Evolutionary conservation across 2,113 vertebrate species (phyloP), one percentile per base, ranked within the genome.

Genomic region (Neogobius melanostomus): DNA sequence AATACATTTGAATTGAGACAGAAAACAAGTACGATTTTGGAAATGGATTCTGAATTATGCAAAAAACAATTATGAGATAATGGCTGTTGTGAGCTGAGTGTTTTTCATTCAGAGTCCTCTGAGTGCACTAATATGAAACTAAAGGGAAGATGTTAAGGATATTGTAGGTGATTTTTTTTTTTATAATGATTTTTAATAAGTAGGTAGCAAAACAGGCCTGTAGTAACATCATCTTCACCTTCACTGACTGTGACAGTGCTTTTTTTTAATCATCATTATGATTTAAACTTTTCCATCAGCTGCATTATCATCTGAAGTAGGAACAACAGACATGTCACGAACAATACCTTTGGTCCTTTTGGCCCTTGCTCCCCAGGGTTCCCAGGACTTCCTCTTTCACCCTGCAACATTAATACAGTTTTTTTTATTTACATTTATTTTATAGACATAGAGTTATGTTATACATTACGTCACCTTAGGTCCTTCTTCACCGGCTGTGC

Each of bases 321-420:
- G 2, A 21, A 21, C 21, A 21, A 21, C 21, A 21, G 21, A 36
- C 28, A 36, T 36, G 28, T 2, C 28, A 36, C 28, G 28, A 2
- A 5, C 28, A 43, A 43, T 84, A 91, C 90, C 65, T 0, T 0
- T 56, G 0, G 0, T 28, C 88, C 88, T 11, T 80, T 88, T 5
- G 10, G 1, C 76, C 91, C 91, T 8, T 80, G 77, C 7, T 1
- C 6, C 0, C 91, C 91, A 63, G 80, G 82, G 63, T 56, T 71
- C 45, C 91, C 91, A 66, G 85, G 59, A 51, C 64, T 71, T 77
- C 89, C 91, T 1, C 0, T 43, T 28, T 92, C 90, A 46, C 89
- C 88, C 91, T 92, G 4, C 8, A 73, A 66, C 9, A 66, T 6
- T 66, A 14, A 75, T 45, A 36, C 7, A 50, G 28, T 21, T 62